A percentile compares a stretch with the other conserved stretches of the same genome.
Evolutionary conservation across 2,797 vertebrate species (phyloP).

Genomic region (Myotis myotis): DNA sequence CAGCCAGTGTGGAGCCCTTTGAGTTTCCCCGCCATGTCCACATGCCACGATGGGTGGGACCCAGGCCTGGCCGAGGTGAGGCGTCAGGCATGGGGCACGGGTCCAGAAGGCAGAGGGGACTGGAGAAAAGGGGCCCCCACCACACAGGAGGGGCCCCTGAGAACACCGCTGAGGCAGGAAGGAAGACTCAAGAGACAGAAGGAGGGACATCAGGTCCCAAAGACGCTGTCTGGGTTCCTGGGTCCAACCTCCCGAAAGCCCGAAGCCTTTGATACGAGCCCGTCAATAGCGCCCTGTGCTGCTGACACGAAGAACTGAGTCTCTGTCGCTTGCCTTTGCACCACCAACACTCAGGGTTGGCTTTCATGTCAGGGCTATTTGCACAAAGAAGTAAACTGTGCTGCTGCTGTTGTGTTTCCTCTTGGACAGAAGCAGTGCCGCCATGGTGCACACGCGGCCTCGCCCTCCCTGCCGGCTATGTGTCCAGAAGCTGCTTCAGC

Average conservation of each 20-base stretch:
- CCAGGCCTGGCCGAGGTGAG: neutral
- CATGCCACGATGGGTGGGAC: rapidly evolving
- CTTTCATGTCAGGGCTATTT: neutral
- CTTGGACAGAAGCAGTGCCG: neutral
- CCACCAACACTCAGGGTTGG: rapidly evolving
- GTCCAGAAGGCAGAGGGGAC: neutral
- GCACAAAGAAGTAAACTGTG: neutral
- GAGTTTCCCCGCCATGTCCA: neutral
- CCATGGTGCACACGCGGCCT: neutral
- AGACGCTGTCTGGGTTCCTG: neutral
- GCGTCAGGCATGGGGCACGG: rapidly evolving
- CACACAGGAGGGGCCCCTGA: neutral
- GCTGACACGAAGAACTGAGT: neutral
- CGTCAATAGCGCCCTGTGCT: neutral
- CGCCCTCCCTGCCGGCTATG: neutral
- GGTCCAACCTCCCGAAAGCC: neutral
- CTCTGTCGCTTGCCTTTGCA: neutral
- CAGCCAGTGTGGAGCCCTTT: neutral
- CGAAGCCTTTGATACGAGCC: neutral
- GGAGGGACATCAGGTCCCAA: neutral
- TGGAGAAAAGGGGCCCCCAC: neutral
- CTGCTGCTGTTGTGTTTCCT: neutral
- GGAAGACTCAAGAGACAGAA: neutral
- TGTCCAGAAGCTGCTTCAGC: neutral
- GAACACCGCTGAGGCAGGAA: neutral